Percentiles rank a stretch among this genome's conserved stretches.
Conservation (phyloP, 2,888 invertebrate species). For the Acanthopleura granulata region DNA sequence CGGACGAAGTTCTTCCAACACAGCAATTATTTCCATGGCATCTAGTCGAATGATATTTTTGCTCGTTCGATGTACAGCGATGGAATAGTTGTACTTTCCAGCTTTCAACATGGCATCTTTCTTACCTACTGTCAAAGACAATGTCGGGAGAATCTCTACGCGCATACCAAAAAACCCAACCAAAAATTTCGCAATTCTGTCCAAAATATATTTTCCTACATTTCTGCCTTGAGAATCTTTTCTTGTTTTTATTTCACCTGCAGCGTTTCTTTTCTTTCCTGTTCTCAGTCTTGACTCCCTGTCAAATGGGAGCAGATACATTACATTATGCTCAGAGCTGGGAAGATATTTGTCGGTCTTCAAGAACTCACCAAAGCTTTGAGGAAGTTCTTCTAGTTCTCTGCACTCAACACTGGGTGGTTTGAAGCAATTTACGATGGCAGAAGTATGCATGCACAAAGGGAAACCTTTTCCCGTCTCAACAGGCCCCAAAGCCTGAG, state of each 20-base stretch:
- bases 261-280: background rate
- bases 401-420: background rate
- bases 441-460: background rate
- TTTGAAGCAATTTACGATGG: background rate
- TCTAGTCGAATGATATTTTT: background rate
- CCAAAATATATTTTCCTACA: background rate
- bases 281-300: background rate
- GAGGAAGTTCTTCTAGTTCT: constrained; percentile 8
- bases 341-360: background rate
- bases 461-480: background rate
- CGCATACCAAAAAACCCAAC: background rate
- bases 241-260: background rate
- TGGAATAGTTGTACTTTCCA: background rate
- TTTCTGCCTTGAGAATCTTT: background rate
- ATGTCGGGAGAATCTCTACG: background rate
- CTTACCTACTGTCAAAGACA: background rate
- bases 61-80: background rate
- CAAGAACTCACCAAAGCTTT: constrained; percentile 2
- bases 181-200: background rate
- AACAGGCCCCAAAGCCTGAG: background rate
- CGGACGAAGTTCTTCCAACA: background rate
- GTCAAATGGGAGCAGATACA: background rate
- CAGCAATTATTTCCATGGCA: constrained; percentile 1
- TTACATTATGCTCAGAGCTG: background rate
- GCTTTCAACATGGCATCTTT: background rate